Conservation (phyloP, 2,888 invertebrate species). For the Smittia sp. region DNA sequence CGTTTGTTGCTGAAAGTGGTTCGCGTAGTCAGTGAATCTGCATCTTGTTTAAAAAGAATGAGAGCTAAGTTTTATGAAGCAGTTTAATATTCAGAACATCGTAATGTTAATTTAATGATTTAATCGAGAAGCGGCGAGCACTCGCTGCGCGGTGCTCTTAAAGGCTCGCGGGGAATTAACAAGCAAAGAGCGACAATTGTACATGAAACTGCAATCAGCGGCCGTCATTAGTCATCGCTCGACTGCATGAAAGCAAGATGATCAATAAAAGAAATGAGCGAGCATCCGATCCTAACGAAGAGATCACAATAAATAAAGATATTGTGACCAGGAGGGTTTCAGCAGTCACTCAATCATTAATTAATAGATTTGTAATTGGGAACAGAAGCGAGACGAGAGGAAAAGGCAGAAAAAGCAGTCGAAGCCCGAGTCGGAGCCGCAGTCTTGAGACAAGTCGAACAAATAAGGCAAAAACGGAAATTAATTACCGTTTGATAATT, state of each 20-base stretch:
- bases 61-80: constrained; percentile 5
- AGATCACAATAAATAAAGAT: background rate
- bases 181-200: background rate
- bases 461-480: constrained; percentile 12
- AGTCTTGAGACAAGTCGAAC: background rate
- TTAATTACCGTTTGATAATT: constrained; percentile 25
- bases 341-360: constrained; percentile 23
- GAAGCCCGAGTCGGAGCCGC: background rate
- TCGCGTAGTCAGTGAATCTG: background rate
- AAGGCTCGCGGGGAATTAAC: background rate
- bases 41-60: background rate
- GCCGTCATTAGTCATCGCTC: background rate
- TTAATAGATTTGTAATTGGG: constrained; percentile 4
- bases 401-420: background rate
- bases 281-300: background rate
- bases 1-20: background rate
- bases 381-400: background rate
- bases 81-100: background rate
- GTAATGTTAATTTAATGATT: constrained; percentile 21
- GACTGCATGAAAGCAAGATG: background rate
- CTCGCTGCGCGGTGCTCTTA: background rate
- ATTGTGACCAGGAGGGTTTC: constrained; percentile 19
- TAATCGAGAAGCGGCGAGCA: background rate
- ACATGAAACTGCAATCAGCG: constrained; percentile 8
- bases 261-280: background rate